Percentiles rank a stretch among this genome's conserved stretches.
Evolutionary conservation across 2,113 vertebrate genomes (phyloP).

Genomic region (Paracanthobrama guichenoti): DNA sequence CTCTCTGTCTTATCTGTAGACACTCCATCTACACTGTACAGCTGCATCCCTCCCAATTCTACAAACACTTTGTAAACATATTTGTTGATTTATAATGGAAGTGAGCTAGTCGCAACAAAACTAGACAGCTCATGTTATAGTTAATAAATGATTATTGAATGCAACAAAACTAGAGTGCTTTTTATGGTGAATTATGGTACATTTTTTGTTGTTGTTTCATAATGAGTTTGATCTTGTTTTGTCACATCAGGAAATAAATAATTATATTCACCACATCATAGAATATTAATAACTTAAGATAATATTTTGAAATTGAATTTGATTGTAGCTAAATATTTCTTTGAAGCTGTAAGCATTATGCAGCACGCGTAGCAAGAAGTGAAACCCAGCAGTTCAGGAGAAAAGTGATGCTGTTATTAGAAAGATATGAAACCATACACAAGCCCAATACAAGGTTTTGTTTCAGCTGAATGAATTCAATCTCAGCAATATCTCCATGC

Average conservation of each 20-base stretch:
- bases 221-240: not conserved
- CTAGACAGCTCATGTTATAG: not conserved
- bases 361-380: not conserved
- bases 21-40: not conserved
- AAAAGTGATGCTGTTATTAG: slow-evolving; percentile 29
- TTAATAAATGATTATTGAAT: not conserved
- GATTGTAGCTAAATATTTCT: slow-evolving; percentile 6
- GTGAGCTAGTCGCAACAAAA: not conserved
- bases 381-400: not conserved
- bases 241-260: too few species aligned
- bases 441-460: slow-evolving; percentile 39
- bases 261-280: not conserved
- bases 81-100: slow-evolving; percentile 7
- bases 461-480: slow-evolving; percentile 41
- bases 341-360: not conserved
- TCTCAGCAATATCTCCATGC: not conserved
- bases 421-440: slow-evolving; percentile 33
- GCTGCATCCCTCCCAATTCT: not conserved
- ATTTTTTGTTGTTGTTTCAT: not conserved
- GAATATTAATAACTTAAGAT: not conserved
- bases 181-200: too few species aligned
- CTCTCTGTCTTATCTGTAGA: not conserved
- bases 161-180: not conserved
- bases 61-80: slow-evolving; percentile 2
- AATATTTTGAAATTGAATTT: not conserved